Evolutionary conservation across 2,888 invertebrate genomes (phyloP), one percentile per base, ranked within the genome.

Genomic region (Noctua janthe): DNA sequence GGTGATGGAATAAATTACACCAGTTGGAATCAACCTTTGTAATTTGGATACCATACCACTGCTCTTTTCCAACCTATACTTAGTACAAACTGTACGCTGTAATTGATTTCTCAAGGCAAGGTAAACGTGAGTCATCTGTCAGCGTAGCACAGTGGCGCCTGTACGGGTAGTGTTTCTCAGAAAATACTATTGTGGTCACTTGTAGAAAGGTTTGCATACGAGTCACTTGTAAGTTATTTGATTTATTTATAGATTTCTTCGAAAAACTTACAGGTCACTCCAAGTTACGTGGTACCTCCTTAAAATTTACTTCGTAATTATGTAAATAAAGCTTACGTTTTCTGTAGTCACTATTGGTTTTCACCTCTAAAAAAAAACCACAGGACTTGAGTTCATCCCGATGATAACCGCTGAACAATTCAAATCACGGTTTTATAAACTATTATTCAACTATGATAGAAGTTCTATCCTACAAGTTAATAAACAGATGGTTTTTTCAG

Each of bases 121-220:
- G 67, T 47, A 69, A 47, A 47, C 47, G 15, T 69, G 69, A 69
- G 15, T 69, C 69, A 69, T 47, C 15, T 23, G 15, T n/a, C 47
- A 47, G 69, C 15, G 47, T 69, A 69, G 8, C 47, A 4, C 69
- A n/a, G 69, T 69, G 47, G 69, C 69, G 47, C 13, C 43, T 47
- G 15, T 0, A 69, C 69, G n/a, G 47, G 69, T 47, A 69, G n/a
- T n/a, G 47, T 17, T 69, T 69, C 69, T 47, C n/a, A 47, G 69
- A 69, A 67, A 43, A 47, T 47, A 67, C 80, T 72, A 80, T 51
- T 79, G 80, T 59, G 80, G 71, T 79, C 51, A 78, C 59, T 11
- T 76, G 51, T 23, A 76, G 67, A 67, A 76, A 78, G 47, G 29
- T 23, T 77, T 54, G 51, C 35, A 1, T 29, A 49, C 62, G 76